Conservation (phyloP, 2,888 invertebrate species). For the Hypsopygia costalis region DNA sequence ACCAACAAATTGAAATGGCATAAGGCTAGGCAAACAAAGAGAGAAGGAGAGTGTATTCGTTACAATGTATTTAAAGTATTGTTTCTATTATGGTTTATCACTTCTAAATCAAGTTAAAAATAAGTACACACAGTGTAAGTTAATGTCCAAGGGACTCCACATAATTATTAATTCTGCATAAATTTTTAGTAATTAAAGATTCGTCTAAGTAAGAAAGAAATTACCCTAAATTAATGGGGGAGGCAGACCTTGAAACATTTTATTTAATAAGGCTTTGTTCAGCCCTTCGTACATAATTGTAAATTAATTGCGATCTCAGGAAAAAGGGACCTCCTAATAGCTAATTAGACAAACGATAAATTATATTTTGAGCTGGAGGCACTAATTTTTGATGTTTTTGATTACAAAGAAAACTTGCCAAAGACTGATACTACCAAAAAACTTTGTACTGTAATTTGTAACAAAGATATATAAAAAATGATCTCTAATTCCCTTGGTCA, state of each 20-base stretch:
- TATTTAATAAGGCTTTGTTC: constrained; percentile 67
- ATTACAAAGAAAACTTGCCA: neutral
- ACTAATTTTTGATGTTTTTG: neutral
- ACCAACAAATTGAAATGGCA: no score
- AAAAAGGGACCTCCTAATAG: constrained; percentile 57
- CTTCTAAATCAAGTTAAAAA: no score
- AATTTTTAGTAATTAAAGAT: constrained; percentile 44
- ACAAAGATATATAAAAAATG: no score
- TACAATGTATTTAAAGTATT: no score
- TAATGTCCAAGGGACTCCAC: neutral
- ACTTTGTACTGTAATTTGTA: no score
- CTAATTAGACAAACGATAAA: constrained; percentile 30
- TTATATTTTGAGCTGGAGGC: constrained; percentile 15
- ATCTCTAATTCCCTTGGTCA: no score
- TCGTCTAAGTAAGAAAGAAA: constrained; percentile 47
- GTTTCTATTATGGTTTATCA: no score
- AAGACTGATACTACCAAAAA: no score
- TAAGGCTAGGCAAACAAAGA: no score
- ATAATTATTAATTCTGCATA: constrained; percentile 17
- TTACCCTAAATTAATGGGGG: constrained; percentile 48
- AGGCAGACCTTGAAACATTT: constrained; percentile 59
- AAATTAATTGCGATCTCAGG: constrained; percentile 64
- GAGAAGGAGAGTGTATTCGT: no score
- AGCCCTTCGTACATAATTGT: constrained; percentile 72
- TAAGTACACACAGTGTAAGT: no score